These are phyloP conservation scores for Tethya wilhelma DNA, from an alignment of 37 sponge, comb jelly and placozoan species.

Conservation along the genomic window DNA sequence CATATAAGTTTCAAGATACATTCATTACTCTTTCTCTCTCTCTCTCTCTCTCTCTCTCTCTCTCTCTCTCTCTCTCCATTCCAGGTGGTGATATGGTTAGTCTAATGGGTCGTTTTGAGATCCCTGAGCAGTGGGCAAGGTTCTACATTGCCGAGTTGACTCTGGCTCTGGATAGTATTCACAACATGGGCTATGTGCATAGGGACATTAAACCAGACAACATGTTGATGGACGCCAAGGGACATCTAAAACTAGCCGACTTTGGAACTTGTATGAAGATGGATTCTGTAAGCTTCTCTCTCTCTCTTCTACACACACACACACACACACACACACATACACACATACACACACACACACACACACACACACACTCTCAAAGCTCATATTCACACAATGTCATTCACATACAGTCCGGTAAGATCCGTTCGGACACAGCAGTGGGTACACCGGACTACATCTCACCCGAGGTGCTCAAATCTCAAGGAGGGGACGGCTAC, in stretches of 20 bases:
- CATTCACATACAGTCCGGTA: constrained; percentile 66
- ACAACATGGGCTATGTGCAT: constrained; percentile 94
- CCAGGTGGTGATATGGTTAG: constrained; percentile 96
- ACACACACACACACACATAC: too few relatives aligned
- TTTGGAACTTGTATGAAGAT: constrained; percentile 97
- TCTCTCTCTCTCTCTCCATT: constrained; percentile 26
- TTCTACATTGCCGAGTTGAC: constrained; percentile 96
- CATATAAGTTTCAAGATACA: too few relatives aligned
- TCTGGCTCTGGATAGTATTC: constrained; percentile 91
- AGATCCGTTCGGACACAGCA: constrained; percentile 89
- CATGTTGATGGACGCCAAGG: constrained; percentile 90
- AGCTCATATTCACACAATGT: neutral
- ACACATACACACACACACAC: neutral
- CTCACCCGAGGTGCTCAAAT: constrained; percentile 94
- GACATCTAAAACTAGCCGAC: constrained; percentile 97
- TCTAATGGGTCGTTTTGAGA: constrained; percentile 91
- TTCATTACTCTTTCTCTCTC: constrained; percentile 20
- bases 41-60: constrained; percentile 46
- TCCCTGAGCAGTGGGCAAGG: constrained; percentile 93
- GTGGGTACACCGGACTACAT: constrained; percentile 99
- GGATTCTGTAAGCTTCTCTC: constrained; percentile 58
- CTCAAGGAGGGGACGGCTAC: constrained; percentile 90
- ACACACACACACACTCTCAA: too few relatives aligned
- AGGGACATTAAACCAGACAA: constrained; percentile 99
- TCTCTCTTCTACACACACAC: neutral